Base-by-base conservation (phyloP, 2,113 vertebrate species). In the Festucalex cinctus region DNA sequence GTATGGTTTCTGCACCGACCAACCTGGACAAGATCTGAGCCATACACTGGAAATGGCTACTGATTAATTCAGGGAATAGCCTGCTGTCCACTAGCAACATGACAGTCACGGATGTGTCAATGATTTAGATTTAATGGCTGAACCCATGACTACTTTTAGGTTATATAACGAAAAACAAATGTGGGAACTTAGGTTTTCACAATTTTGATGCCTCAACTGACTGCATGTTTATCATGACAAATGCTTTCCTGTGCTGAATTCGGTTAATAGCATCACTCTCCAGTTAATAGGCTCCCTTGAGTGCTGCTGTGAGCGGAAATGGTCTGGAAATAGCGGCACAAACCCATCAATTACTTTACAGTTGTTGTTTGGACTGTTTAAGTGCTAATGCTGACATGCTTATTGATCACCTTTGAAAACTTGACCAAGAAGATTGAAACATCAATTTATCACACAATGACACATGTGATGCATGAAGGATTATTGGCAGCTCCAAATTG, bases 231-330 rank as follows among this genome's bases (percentile, higher is more conserved):
- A 46, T 62, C 46, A 57, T 77, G 70, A 80, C 74, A 78, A 73
- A 78, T 72, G 73, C 43, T 74, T 74, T 84, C 76, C 83, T 84
- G 68, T 74, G 67, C 69, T 75, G 71, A 69, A 82, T 78, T 65
- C 68, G 74, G 81, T 77, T 73, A 74, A 60, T 39, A 60, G 36
- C 58, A 41, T 73, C 60, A 69, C 49, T 73, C 74, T 71, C 54
- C 61, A 77, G 63, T 74, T 41, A 0, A 77, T 79, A 5, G 12
- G 20, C 32, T 80, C 43, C 76, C 73, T n/a, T 48, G 63, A 72
- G 69, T 64, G 57, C 58, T 61, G 61, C 32, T 60, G 26, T 28
- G 37, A 67, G 41, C 64, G 75, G 73, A 77, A 73, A 74, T 49
- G 14, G 65, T 54, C 70, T 59, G 37, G 59, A 73, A 85, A 84